Percentiles rank a stretch among this genome's conserved stretches.
Evolutionary conservation across 2,888 invertebrate species (phyloP).

Genomic region (Lithophane socia): DNA sequence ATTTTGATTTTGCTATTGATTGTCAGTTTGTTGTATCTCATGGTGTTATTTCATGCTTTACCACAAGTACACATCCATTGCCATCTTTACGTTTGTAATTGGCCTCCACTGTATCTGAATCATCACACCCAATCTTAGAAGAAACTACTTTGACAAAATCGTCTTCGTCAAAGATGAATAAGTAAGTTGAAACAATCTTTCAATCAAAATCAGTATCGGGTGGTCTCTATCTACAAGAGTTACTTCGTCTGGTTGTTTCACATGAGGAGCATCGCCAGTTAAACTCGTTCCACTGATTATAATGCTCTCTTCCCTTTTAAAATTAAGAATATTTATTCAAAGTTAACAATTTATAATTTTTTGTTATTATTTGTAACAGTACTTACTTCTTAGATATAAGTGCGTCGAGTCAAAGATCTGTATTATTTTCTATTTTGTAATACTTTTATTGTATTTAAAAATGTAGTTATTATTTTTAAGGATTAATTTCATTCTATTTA

Average conservation of each 20-base stretch:
- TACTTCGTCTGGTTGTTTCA: slow-evolving; percentile 47
- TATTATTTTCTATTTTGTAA: slow-evolving; percentile 90
- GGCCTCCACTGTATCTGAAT: not conserved
- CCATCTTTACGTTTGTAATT: not conserved
- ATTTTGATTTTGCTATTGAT: not conserved
- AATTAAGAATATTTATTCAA: slow-evolving; percentile 88
- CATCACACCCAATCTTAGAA: not conserved
- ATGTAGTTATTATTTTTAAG: slow-evolving; percentile 80
- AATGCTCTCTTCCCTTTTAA: slow-evolving; percentile 85
- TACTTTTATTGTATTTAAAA: slow-evolving; percentile 88
- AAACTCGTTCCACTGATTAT: slow-evolving; percentile 72
- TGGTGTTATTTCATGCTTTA: no score
- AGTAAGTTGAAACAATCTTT: not conserved
- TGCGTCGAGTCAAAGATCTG: slow-evolving; percentile 90
- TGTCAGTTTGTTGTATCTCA: no score
- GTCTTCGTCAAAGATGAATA: not conserved
- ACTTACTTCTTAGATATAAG: slow-evolving; percentile 87
- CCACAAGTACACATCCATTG: not conserved
- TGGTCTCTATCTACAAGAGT: not conserved
- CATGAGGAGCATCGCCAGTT: slow-evolving; percentile 57
- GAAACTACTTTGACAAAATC: not conserved
- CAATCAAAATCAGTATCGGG: not conserved
- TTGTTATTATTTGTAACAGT: slow-evolving; percentile 86
- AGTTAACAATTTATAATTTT: slow-evolving; percentile 83
- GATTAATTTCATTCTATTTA: slow-evolving; percentile 81